Evolutionary conservation across 2,797 vertebrate species (phyloP), one percentile per base, ranked within the genome.

Genomic region (Takifugu ocellatus): DNA sequence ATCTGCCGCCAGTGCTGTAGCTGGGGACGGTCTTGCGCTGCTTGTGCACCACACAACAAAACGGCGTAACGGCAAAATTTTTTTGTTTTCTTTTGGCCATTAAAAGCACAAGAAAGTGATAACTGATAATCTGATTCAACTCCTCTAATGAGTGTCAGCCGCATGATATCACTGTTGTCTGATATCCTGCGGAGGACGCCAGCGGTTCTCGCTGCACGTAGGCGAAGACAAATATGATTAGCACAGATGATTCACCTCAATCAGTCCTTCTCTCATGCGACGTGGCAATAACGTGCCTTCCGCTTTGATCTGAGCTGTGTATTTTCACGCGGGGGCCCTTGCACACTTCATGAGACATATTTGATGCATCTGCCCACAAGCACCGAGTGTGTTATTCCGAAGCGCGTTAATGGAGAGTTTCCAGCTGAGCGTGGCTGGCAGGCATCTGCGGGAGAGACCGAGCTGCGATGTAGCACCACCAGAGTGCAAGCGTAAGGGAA

Each of bases 401-500:
- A 59, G 70, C 75, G 76, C 77, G 70, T 79, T 83, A 87, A 83
- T 81, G 66, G 77, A 70, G 60, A 67, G 75, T 71, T 78, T 82
- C 83, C 84, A 84, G 74, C 86, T 85, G 87, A 77, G 46, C 49
- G 63, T 51, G 63, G 72, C 78, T 86, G 84, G 83, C 86, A 88
- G 84, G 75, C 79, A 72, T 83, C 83, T 84, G 74, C 70, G 57
- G 67, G 63, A 52, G 78, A 68, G 69, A 76, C 83, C 76, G 75
- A 82, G 78, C 77, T 63, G 60, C 75, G 81, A 82, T 74, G 78
- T 79, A 85, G 74, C 36, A 14, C 36, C 66, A 3, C 21, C 79
- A 73, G 85, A 61, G 56, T 80, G 79, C 69, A 79, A 74, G 84
- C 73, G 70, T 61, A 56, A 81, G 43, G 21, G 65, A 54, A 72